Evolutionary conservation across 2,797 vertebrate species (phyloP).

Genomic region (Ataeniobius toweri): DNA sequence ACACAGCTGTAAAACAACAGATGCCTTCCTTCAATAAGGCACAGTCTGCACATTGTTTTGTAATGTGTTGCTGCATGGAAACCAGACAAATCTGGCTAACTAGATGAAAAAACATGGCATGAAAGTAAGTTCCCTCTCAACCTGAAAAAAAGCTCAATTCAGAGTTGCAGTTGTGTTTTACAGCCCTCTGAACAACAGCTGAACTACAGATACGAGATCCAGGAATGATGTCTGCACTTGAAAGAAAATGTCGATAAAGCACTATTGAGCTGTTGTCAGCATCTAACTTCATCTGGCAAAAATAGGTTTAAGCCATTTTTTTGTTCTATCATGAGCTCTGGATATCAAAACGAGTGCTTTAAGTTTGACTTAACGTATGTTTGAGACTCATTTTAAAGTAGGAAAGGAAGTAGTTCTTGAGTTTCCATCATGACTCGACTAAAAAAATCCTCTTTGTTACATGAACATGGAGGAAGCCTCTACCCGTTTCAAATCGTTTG

Average conservation of each 20-base stretch:
- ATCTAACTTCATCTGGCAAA: background rate
- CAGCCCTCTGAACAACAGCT: background rate
- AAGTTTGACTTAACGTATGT: too few species aligned
- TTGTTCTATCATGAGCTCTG: background rate
- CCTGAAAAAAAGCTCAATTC: background rate
- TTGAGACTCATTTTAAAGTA: background rate
- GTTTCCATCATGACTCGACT: background rate
- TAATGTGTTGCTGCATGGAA: background rate
- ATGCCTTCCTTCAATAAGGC: background rate
- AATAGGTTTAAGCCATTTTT: background rate
- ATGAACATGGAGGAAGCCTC: background rate
- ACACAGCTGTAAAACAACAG: background rate
- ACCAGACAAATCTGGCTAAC: background rate
- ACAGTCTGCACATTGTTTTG: background rate
- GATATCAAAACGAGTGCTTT: background rate
- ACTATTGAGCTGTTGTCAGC: background rate
- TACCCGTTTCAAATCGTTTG: background rate
- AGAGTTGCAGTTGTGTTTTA: background rate
- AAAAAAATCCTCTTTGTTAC: background rate
- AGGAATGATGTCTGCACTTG: too few species aligned
- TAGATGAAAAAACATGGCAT: background rate
- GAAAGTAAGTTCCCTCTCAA: background rate
- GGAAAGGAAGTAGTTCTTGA: background rate
- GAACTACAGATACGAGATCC: background rate
- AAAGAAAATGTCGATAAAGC: background rate